phyloP scores from a whole-genome alignment of 2,888 invertebrate species.

The Operophtera brumata region DNA sequence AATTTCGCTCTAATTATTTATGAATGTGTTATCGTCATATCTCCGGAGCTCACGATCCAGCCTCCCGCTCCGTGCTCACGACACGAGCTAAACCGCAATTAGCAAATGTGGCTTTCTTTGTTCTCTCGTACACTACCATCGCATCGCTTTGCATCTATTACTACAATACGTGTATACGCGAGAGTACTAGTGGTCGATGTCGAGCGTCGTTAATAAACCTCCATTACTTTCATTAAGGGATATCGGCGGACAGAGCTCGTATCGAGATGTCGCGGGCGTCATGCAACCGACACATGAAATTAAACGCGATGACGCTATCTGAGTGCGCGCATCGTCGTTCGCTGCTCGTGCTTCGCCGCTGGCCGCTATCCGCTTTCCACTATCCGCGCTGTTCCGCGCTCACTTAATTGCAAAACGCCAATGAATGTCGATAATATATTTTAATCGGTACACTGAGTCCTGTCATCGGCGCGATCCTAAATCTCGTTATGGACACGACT shows the following conservation, averaged over 20 bases:
- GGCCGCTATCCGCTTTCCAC: slow-evolving; percentile 21
- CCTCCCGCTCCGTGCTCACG: slow-evolving; percentile 77
- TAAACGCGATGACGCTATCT: slow-evolving; percentile 77
- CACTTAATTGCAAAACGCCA: slow-evolving; percentile 76
- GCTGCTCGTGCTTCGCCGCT: slow-evolving; percentile 44
- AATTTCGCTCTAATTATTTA: slow-evolving; percentile 82
- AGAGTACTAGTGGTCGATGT: slow-evolving; percentile 43
- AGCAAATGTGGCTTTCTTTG: slow-evolving; percentile 81
- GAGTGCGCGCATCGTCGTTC: slow-evolving; percentile 64
- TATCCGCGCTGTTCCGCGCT: slow-evolving; percentile 52
- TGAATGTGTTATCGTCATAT: slow-evolving; percentile 81
- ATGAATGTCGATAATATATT: slow-evolving; percentile 74
- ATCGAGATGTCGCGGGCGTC: slow-evolving; percentile 75
- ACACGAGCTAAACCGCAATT: slow-evolving; percentile 80
- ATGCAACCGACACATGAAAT: slow-evolving; percentile 76
- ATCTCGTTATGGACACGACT: slow-evolving; percentile 78
- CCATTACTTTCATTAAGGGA: slow-evolving; percentile 80
- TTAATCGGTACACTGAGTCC: slow-evolving; percentile 63
- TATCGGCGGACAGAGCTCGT: slow-evolving; percentile 75
- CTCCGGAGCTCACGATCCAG: slow-evolving; percentile 77
- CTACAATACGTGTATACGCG: slow-evolving; percentile 55
- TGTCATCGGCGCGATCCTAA: slow-evolving; percentile 74
- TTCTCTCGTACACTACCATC: slow-evolving; percentile 75
- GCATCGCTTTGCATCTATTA: slow-evolving; percentile 68
- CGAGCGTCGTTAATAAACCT: slow-evolving; percentile 74